Base-by-base conservation (phyloP, 2,113 vertebrate genomes). In the Chamaetylas fuelleborni region DNA sequence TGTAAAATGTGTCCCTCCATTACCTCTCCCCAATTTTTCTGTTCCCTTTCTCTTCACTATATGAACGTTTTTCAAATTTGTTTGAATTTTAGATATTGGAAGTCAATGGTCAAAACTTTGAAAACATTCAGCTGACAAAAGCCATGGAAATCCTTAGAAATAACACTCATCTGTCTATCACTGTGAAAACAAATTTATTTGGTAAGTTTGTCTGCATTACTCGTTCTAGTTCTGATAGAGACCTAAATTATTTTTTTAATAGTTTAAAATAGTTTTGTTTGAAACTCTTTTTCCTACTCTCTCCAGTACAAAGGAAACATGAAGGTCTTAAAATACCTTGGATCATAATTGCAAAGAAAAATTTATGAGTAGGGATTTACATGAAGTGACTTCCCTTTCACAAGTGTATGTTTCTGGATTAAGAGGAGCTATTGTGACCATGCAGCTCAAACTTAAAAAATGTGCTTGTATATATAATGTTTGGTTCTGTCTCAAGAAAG, bases 141-240 rank as follows among this genome's bases (percentile, higher is more conserved):
- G 99, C 99, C 97, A 99, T 99, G 83, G 99, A 99, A 98, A 99
- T 99, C 96, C 98, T 99, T 95, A 98, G 98, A 97, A 99, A 99
- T 98, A 99, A 99, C 97, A 99, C 99, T 43, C 99, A 99, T 97
- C 97, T 99, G 95, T 99, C 99, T 83, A 99, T 99, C 98, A 99
- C 99, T 99, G 99, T 99, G 98, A 99, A 99, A 99, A 99, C 99
- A 58, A 99, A 99, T 93, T 98, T 99, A 91, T 98, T 99, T 97
- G 99, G 99, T 99, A 97, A 98, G 97, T 82, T 53, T 66, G 23
- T 51, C 9, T 62, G 15, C 8, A 8, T 29, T 87, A 28, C 54
- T 90, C 14, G 0, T 51, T 64, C 19, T 86, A 70, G 62, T 86
- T 80, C 58, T 88, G 9, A 28, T 40, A 15, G 45, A 47, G 14